These are phyloP conservation scores for Ypsolopha scabrella DNA, from an alignment of 2,888 invertebrate genomes.

Conservation along the genomic window DNA sequence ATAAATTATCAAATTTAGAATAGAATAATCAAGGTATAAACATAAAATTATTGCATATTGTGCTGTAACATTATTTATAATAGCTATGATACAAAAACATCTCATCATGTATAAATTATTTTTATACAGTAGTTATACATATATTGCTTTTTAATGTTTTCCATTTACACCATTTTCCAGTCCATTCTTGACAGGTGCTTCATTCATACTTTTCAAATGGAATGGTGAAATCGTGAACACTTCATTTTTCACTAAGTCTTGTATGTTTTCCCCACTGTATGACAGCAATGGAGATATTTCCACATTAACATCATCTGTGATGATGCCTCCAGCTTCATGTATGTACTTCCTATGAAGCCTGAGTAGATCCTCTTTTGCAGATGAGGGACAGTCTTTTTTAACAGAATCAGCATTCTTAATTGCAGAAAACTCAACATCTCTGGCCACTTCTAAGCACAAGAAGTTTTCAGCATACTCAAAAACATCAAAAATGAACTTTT, in stretches of 20 bases:
- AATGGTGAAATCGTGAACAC: constrained; percentile 75
- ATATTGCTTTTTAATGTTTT: constrained; percentile 29
- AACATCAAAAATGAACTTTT: constrained; percentile 99
- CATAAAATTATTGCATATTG: too few species aligned
- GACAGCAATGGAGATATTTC: constrained; percentile 94
- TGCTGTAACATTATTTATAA: neutral
- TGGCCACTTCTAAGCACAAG: constrained; percentile 91
- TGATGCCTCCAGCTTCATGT: constrained; percentile 82
- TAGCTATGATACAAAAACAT: neutral
- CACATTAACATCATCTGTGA: constrained; percentile 75
- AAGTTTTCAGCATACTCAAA: constrained; percentile 94
- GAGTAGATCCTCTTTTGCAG: constrained; percentile 83
- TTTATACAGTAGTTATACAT: neutral
- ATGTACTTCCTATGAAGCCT: constrained; percentile 84
- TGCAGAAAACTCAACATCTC: constrained; percentile 96
- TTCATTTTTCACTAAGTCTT: constrained; percentile 74
- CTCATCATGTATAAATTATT: neutral
- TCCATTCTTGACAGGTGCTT: constrained; percentile 10
- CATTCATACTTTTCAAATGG: constrained; percentile 63
- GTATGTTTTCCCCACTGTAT: constrained; percentile 90
- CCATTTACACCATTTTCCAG: constrained; percentile 39
- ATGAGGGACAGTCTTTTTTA: constrained; percentile 91
- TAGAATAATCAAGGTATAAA: too few species aligned
- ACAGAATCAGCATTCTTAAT: constrained; percentile 93
- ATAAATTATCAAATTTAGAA: too few species aligned